Evolutionary conservation across 2,113 vertebrate species (phyloP).

Genomic region (Budorcas taxicolor): DNA sequence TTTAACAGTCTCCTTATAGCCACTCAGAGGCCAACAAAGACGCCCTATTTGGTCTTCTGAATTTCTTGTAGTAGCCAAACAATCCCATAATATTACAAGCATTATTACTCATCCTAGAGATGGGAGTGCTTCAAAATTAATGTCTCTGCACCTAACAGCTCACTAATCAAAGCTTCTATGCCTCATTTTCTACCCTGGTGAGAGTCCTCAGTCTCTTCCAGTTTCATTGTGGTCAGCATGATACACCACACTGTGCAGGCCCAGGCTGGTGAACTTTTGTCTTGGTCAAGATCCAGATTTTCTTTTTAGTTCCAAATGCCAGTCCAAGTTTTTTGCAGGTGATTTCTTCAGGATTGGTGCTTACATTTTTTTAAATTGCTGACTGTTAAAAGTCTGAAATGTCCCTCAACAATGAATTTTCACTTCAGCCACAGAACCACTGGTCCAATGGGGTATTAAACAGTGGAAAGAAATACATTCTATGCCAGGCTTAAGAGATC

Average conservation of each 20-base stretch:
- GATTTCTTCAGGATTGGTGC: background rate
- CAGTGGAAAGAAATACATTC: background rate
- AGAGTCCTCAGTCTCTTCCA: background rate
- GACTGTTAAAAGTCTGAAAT: conserved; percentile 24
- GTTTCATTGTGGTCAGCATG: background rate
- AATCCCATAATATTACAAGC: background rate
- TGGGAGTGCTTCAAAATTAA: background rate
- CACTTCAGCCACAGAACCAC: background rate
- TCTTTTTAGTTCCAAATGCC: background rate
- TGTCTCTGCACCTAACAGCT: background rate
- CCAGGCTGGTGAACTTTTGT: background rate
- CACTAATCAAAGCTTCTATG: background rate
- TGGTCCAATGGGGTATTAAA: background rate
- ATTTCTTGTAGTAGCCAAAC: conserved; percentile 17
- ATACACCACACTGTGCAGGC: background rate
- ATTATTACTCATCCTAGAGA: conserved; percentile 1
- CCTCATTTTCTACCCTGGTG: background rate
- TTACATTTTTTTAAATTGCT: background rate
- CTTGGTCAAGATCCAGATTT: background rate
- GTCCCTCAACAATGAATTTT: conserved; percentile 11
- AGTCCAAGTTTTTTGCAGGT: background rate
- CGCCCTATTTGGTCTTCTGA: conserved; percentile 6
- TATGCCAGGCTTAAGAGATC: background rate
- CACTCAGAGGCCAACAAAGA: background rate
- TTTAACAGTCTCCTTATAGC: conserved; percentile 32